These are phyloP conservation scores for Corvus hawaiiensis DNA, from an alignment of 2,113 vertebrate species.

Conservation along the genomic window DNA sequence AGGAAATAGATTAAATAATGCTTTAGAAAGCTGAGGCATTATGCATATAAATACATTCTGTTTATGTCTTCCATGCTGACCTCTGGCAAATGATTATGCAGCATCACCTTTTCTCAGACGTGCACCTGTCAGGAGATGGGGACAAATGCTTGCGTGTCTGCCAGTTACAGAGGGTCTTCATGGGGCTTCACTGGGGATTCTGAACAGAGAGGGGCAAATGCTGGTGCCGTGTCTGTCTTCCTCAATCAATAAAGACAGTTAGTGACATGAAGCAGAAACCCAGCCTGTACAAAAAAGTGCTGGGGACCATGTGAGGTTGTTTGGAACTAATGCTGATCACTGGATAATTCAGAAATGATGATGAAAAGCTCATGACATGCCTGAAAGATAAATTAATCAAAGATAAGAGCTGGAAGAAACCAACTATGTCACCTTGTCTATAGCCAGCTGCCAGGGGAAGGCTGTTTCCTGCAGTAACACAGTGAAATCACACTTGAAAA, in stretches of 20 bases:
- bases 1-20: conserved; percentile 59
- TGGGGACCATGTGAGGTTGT: not conserved
- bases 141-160: conserved; percentile 22
- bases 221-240: not conserved
- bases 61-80: conserved; percentile 38
- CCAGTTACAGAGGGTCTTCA: not conserved
- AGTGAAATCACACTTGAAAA: not conserved
- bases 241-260: conserved; percentile 20
- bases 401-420: not conserved
- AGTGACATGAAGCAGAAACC: conserved; percentile 38
- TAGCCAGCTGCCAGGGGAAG: not conserved
- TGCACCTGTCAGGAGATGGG: conserved; percentile 34
- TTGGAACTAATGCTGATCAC: not conserved
- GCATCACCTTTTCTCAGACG: not conserved
- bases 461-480: not conserved
- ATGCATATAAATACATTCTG: conserved; percentile 32
- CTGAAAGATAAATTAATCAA: conserved; percentile 41
- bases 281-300: not conserved
- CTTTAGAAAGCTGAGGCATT: conserved; percentile 4
- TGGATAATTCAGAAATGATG: conserved; percentile 38
- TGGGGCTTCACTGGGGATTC: not conserved
- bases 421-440: not conserved
- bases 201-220: not conserved
- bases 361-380: conserved; percentile 28
- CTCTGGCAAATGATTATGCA: conserved; percentile 57